Percentiles rank a stretch among this genome's conserved stretches.
These are phyloP conservation scores for Teleogryllus occipitalis DNA, from an alignment of 1,140 invertebrate genomes.

Conservation along the genomic window DNA sequence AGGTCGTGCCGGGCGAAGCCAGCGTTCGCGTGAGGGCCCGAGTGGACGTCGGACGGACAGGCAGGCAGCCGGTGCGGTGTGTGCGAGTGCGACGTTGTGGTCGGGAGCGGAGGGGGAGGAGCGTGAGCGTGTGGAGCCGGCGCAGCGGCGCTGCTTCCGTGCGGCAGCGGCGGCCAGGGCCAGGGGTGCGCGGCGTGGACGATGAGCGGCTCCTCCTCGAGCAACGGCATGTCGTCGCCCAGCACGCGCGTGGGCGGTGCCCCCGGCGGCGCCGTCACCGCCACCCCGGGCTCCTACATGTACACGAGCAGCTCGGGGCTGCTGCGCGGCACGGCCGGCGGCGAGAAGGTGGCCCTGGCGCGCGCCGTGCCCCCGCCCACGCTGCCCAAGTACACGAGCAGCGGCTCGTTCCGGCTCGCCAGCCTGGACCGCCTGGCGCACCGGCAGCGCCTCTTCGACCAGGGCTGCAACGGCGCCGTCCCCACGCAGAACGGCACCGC, in stretches of 20 bases:
- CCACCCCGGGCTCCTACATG: constrained; percentile 34
- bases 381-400: constrained; percentile 48
- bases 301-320: constrained; percentile 40
- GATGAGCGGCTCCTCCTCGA: not conserved
- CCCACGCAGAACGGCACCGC: not conserved
- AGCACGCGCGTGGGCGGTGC: constrained; percentile 19
- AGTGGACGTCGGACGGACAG: not conserved
- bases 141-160: not conserved
- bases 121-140: too few relatives aligned
- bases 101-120: not conserved
- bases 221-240: not conserved
- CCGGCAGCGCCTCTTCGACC: constrained; percentile 58
- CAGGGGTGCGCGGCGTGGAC: not conserved
- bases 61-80: too few relatives aligned
- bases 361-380: constrained; percentile 49
- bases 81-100: not conserved
- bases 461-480: constrained; percentile 5
- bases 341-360: constrained; percentile 9
- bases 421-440: constrained; percentile 61
- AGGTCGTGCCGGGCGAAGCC: not conserved
- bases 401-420: constrained; percentile 50
- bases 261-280: constrained; percentile 24
- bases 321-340: constrained; percentile 2
- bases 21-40: not conserved
- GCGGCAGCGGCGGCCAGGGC: too few relatives aligned